Conservation (phyloP, 2,113 vertebrate species). For the Cranoglanis bouderius region DNA sequence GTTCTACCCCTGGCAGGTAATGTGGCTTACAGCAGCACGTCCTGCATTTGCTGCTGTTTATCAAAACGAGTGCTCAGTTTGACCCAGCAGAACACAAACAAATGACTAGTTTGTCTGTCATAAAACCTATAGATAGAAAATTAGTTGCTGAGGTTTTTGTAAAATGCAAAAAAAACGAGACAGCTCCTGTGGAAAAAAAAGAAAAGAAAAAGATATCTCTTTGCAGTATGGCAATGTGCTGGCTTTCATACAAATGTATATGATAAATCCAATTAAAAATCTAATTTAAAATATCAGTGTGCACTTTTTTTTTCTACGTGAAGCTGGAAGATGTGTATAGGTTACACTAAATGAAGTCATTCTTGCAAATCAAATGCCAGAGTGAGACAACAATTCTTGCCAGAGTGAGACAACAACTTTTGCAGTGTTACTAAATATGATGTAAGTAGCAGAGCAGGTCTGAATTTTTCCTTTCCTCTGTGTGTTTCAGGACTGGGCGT, state of each 20-base stretch:
- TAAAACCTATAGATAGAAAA: not conserved
- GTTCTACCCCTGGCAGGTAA: constrained; percentile 98
- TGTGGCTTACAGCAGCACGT: no score
- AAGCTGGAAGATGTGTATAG: not conserved
- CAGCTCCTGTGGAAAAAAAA: no score
- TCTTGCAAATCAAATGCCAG: not conserved
- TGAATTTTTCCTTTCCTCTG: not conserved
- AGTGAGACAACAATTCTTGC: not conserved
- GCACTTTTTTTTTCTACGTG: not conserved
- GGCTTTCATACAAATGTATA: not conserved
- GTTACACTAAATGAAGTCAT: not conserved
- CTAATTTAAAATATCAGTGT: not conserved
- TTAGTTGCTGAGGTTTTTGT: not conserved
- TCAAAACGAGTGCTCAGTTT: not conserved
- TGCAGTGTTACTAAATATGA: not conserved
- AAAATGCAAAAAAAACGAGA: no score
- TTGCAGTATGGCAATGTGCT: not conserved
- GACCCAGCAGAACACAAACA: not conserved
- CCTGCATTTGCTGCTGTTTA: no score
- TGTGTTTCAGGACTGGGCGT: constrained; percentile 88
- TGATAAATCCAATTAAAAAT: not conserved
- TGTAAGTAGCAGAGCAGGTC: not conserved
- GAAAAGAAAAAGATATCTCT: no score
- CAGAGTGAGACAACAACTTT: not conserved
- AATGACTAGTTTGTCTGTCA: not conserved